A percentile compares a stretch with the other conserved stretches of the same genome.
Evolutionary conservation across 2,113 vertebrate species (phyloP).

Genomic region (Rattus rattus): DNA sequence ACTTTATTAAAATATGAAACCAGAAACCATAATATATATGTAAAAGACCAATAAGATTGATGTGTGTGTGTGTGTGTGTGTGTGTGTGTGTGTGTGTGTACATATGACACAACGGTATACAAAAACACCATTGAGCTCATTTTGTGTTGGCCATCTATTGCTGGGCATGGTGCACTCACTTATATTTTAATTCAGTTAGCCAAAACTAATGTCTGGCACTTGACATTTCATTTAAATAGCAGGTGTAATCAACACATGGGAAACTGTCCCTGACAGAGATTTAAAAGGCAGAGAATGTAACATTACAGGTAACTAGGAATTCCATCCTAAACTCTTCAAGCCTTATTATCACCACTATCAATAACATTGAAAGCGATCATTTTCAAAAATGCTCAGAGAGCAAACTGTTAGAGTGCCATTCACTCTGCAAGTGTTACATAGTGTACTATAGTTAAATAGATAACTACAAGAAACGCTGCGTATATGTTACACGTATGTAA

Average conservation of each 20-base stretch:
- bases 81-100: too few relatives aligned
- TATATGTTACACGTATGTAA: background rate
- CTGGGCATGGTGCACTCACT: background rate
- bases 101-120: too few relatives aligned
- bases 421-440: background rate
- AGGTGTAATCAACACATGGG: background rate
- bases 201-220: background rate
- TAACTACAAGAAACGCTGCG: background rate
- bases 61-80: too few relatives aligned
- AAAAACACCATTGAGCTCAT: background rate
- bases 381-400: background rate
- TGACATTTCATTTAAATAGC: slow-evolving; percentile 40
- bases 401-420: background rate
- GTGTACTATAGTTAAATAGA: background rate
- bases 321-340: background rate
- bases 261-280: background rate
- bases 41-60: background rate
- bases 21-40: background rate
- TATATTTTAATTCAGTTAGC: background rate
- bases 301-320: background rate
- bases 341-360: background rate
- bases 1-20: background rate
- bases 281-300: background rate
- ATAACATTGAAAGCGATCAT: background rate
- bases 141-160: background rate